A percentile compares a stretch with the other conserved stretches of the same genome.
phyloP scores from a whole-genome alignment of 2,113 vertebrate genomes.

The Zosterops lateralis region DNA sequence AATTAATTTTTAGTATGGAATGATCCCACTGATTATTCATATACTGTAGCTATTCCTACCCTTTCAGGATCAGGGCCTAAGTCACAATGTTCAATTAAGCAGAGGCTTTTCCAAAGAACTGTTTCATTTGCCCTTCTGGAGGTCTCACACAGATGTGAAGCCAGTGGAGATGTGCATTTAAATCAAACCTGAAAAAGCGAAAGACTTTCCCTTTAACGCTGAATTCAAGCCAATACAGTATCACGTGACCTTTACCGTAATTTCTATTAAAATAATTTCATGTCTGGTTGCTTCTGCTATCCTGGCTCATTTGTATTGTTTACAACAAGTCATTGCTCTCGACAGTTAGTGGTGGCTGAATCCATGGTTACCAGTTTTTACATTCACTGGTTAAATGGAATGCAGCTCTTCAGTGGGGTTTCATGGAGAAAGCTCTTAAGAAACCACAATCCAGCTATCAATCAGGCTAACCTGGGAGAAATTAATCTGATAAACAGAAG shows the following conservation, averaged over 20 bases:
- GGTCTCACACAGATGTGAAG: constrained; percentile 2
- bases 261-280: constrained; percentile 85
- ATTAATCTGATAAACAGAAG: constrained; percentile 77
- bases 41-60: not conserved
- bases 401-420: constrained; percentile 74
- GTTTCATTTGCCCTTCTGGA: constrained; percentile 16
- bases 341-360: constrained; percentile 77
- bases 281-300: constrained; percentile 81
- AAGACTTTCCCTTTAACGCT: constrained; percentile 78
- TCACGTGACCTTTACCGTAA: constrained; percentile 83
- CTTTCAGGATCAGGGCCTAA: constrained; percentile 23
- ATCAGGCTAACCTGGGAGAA: constrained; percentile 79
- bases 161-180: constrained; percentile 26
- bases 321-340: constrained; percentile 79
- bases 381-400: constrained; percentile 82
- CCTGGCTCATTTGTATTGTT: constrained; percentile 83
- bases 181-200: constrained; percentile 51
- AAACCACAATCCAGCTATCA: constrained; percentile 78
- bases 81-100: constrained; percentile 25
- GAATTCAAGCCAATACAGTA: constrained; percentile 67
- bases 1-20: not conserved
- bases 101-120: constrained; percentile 18
- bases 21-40: not conserved
- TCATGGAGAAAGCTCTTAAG: constrained; percentile 75
- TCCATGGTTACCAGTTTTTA: constrained; percentile 84